A percentile compares a stretch with the other conserved stretches of the same genome.
These are phyloP conservation scores for Halcyon malimbica DNA, from an alignment of 2,113 vertebrate genomes.

Conservation along the genomic window DNA sequence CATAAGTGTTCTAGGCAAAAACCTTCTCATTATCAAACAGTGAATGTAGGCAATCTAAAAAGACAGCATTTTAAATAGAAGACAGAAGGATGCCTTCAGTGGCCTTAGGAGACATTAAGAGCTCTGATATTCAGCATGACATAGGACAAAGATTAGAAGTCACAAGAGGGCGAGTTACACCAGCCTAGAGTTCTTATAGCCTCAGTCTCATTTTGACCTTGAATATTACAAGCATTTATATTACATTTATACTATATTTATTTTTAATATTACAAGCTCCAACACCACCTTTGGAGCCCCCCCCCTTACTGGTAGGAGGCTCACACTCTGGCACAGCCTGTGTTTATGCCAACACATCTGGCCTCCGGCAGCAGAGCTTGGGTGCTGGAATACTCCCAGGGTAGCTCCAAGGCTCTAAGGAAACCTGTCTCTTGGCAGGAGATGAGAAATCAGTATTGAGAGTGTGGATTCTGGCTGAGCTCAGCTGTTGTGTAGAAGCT, in stretches of 20 bases:
- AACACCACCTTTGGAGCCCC: background rate
- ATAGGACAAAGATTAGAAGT: background rate
- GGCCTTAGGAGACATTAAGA: background rate
- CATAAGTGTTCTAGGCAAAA: background rate
- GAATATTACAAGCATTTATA: background rate
- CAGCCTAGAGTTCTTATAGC: background rate
- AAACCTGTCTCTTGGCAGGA: conserved; percentile 31
- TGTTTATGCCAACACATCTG: background rate
- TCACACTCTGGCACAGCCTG: background rate
- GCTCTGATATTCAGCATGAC: background rate
- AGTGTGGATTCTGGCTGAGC: conserved; percentile 52
- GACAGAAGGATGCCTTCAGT: background rate
- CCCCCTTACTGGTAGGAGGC: background rate
- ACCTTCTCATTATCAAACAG: background rate
- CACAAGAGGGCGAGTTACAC: background rate
- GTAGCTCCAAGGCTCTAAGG: conserved; percentile 1
- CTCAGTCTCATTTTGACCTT: background rate
- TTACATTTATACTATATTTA: background rate
- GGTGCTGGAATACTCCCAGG: background rate
- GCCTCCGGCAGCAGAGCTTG: background rate
- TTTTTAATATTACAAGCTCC: background rate
- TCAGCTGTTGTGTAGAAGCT: conserved; percentile 69
- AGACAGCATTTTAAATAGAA: background rate
- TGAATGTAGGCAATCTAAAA: background rate
- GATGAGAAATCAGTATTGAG: conserved; percentile 47